Base-by-base conservation (phyloP, 2,888 invertebrate genomes). In the Troilus luridus region DNA sequence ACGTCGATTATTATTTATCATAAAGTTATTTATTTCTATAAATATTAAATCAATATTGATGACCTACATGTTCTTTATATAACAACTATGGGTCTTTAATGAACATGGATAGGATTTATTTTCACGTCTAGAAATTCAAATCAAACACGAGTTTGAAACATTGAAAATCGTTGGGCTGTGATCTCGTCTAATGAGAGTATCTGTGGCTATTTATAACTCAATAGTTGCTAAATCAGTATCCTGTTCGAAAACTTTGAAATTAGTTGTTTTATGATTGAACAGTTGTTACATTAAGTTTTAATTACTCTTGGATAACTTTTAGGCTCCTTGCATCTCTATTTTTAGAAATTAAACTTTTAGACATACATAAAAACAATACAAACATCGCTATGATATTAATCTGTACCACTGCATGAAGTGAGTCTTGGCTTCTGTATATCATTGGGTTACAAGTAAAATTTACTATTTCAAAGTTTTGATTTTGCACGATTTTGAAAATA, bases 291-390 rank as follows among this genome's bases (percentile, higher is more conserved):
- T 27, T 17, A 41, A 77, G 72, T 77, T 77, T 27, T 27, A 17
- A 27, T 72, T 12, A 72, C 14, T 24, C 24, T 27, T 72, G 3
- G n/a, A 27, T 17, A 72, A 72, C 72, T n/a, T 72, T 27, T 27
- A 27, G 17, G 17, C 27, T 41, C 41, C 2, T 41, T 41, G 72
- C 17, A 77, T n/a, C 72, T 6, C 0, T 17, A 41, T 41, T 27
- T 41, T 67, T 24, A 77, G 72, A 77, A 77, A 41, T 77, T 77
- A 7, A 77, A 77, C 72, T 77, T 77, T 41, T 41, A 77, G 72
- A 41, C 17, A 41, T 17, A 77, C 41, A 7, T 24, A 27, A 41
- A 17, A 77, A 77, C 3, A 8, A 19, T 6, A 41, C 14, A 24
- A 7, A n/a, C 21, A 64, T 8, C 21, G 14, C 14, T 60, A 60